Evolutionary conservation across 2,888 invertebrate genomes (phyloP).

Genomic region (Acanthosepion pharaonis): DNA sequence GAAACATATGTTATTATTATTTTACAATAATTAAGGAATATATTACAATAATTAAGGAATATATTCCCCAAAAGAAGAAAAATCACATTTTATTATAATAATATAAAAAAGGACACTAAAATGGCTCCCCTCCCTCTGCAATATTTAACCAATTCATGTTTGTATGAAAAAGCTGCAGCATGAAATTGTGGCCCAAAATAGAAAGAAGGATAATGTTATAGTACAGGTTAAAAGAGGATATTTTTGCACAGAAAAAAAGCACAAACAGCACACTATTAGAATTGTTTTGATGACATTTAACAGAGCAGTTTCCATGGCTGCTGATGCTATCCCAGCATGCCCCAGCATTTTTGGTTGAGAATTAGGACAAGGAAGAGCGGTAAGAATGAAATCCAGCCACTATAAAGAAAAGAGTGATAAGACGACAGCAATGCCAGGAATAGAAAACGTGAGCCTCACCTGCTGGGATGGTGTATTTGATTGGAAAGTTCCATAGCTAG

Average conservation of each 20-base stretch:
- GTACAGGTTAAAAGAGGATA: too few species aligned
- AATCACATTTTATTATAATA: too few species aligned
- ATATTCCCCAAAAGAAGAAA: too few species aligned
- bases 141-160: too few species aligned
- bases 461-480: constrained; percentile 54
- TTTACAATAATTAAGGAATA: too few species aligned
- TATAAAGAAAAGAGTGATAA: constrained; percentile 46
- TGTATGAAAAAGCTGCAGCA: constrained; percentile 4
- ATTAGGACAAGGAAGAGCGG: constrained; percentile 38
- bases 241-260: constrained; percentile 5
- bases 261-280: constrained; percentile 25
- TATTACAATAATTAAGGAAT: too few species aligned
- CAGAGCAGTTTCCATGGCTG: constrained; percentile 41
- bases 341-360: constrained; percentile 44
- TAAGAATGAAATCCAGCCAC: constrained; percentile 45
- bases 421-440: constrained; percentile 45
- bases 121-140: too few species aligned
- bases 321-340: constrained; percentile 48
- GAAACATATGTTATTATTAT: too few species aligned
- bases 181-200: constrained; percentile 12
- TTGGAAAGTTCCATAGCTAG: constrained; percentile 63
- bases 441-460: constrained; percentile 55
- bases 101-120: too few species aligned
- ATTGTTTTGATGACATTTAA: constrained; percentile 38
- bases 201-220: background rate